Evolutionary conservation across 2,113 vertebrate species (phyloP).

Genomic region (Danionella cerebrum): DNA sequence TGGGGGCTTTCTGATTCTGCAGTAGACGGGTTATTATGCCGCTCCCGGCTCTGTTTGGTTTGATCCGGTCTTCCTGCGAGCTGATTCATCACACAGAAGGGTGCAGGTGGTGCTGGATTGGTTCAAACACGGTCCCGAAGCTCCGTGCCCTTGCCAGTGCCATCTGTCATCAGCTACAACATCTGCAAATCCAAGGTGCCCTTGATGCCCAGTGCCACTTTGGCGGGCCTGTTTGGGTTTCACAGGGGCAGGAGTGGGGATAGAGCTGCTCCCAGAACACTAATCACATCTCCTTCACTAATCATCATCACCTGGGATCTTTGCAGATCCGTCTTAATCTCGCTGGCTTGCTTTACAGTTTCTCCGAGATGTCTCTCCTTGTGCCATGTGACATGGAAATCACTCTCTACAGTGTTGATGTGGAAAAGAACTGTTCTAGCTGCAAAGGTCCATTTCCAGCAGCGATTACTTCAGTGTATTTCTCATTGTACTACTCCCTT

Average conservation of each 20-base stretch:
- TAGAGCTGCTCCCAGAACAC: constrained; percentile 34
- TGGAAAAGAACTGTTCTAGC: too few species aligned
- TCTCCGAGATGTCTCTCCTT: too few species aligned
- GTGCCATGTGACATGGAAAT: too few species aligned
- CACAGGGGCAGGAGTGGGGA: constrained; percentile 54
- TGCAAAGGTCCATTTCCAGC: too few species aligned
- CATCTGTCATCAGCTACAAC: constrained; percentile 74
- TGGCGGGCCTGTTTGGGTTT: constrained; percentile 62
- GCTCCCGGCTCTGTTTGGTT: not conserved
- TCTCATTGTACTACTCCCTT: too few species aligned
- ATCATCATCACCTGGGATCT: not conserved
- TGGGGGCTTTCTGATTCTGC: too few species aligned
- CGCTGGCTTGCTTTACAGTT: too few species aligned
- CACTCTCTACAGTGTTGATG: too few species aligned
- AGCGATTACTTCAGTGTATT: too few species aligned
- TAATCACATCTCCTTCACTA: constrained; percentile 2
- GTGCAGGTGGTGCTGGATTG: constrained; percentile 62
- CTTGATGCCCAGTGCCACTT: constrained; percentile 71
- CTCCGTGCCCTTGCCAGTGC: constrained; percentile 61
- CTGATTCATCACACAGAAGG: constrained; percentile 38
- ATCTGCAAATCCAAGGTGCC: constrained; percentile 80
- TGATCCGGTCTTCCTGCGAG: constrained; percentile 1
- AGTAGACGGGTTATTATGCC: too few species aligned
- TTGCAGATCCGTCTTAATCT: too few species aligned
- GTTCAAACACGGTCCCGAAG: constrained; percentile 58